Conservation (phyloP, 30 jellyfish, hydroid and myxozoan species). For the Hydractinia echinata region DNA sequence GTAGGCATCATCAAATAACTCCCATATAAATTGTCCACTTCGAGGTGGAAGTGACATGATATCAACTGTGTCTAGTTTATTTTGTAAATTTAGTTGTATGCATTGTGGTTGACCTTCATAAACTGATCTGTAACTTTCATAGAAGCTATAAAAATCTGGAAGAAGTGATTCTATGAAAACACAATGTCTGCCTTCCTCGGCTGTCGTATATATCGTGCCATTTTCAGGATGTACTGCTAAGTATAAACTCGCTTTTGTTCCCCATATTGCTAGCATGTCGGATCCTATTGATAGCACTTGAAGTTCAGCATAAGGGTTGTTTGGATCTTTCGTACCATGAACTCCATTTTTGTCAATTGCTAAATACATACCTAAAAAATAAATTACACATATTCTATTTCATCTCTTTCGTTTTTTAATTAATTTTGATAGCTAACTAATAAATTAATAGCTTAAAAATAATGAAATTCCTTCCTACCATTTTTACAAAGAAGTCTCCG, state of each 20-base stretch:
- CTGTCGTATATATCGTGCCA: constrained; percentile 75
- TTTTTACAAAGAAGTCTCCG: constrained; percentile 73
- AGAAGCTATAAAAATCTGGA: constrained; percentile 71
- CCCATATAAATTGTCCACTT: constrained; percentile 93
- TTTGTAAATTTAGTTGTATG: constrained; percentile 57
- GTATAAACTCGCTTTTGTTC: constrained; percentile 86
- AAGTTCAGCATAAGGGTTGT: constrained; percentile 71
- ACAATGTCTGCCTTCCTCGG: constrained; percentile 93
- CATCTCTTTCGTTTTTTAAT: neutral
- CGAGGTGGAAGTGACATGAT: constrained; percentile 53
- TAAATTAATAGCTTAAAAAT: neutral
- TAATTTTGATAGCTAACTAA: neutral
- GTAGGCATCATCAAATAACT: constrained; percentile 26
- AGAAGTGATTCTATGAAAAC: constrained; percentile 81
- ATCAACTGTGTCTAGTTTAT: constrained; percentile 43
- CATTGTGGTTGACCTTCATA: constrained; percentile 77
- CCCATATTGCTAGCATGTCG: constrained; percentile 98
- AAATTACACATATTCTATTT: neutral
- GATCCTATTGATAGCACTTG: constrained; percentile 96
- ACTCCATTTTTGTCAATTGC: constrained; percentile 90
- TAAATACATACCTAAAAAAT: constrained; percentile 41
- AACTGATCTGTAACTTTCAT: constrained; percentile 89
- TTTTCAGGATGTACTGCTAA: constrained; percentile 61
- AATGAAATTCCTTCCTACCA: constrained; percentile 36
- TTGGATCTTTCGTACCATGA: constrained; percentile 76